phyloP scores from a whole-genome alignment of 2,797 vertebrate species.

The Eurystomus glaucurus region DNA sequence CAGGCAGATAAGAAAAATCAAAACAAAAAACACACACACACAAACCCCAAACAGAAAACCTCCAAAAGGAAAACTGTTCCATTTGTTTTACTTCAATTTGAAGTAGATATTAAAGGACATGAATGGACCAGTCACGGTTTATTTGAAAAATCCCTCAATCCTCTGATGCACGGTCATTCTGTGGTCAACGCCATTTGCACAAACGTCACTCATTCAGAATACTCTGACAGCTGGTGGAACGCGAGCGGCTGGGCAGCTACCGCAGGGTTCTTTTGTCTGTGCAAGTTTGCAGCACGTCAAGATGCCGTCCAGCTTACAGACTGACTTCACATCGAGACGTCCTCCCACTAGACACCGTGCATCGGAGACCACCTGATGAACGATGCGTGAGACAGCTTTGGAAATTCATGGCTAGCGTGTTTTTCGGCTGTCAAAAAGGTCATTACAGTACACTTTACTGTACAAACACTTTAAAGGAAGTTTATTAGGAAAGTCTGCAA shows the following conservation, averaged over 20 bases:
- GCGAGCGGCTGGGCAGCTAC: constrained; percentile 23
- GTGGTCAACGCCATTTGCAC: constrained; percentile 34
- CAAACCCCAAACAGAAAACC: constrained; percentile 79
- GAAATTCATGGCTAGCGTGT: constrained; percentile 53
- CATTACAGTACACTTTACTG: constrained; percentile 81
- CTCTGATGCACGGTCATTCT: constrained; percentile 74
- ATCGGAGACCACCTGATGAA: constrained; percentile 48
- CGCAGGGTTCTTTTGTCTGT: constrained; percentile 43
- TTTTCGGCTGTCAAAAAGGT: constrained; percentile 77
- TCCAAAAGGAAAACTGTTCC: constrained; percentile 84
- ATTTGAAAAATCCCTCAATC: constrained; percentile 78
- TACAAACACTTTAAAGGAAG: constrained; percentile 84
- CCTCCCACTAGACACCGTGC: constrained; percentile 31
- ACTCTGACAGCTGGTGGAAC: constrained; percentile 42
- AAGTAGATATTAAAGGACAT: constrained; percentile 85
- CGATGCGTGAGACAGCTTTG: constrained; percentile 30
- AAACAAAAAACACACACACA: constrained; percentile 22
- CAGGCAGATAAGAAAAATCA: constrained; percentile 80
- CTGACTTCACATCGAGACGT: not conserved
- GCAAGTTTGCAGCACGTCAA: constrained; percentile 41
- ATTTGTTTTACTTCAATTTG: constrained; percentile 87
- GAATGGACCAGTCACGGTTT: constrained; percentile 81
- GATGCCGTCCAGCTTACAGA: constrained; percentile 31
- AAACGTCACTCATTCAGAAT: constrained; percentile 36
- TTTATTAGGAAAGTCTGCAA: constrained; percentile 82